Conservation (phyloP, 2,888 invertebrate genomes). For the Cryptophagus acutangulus region DNA sequence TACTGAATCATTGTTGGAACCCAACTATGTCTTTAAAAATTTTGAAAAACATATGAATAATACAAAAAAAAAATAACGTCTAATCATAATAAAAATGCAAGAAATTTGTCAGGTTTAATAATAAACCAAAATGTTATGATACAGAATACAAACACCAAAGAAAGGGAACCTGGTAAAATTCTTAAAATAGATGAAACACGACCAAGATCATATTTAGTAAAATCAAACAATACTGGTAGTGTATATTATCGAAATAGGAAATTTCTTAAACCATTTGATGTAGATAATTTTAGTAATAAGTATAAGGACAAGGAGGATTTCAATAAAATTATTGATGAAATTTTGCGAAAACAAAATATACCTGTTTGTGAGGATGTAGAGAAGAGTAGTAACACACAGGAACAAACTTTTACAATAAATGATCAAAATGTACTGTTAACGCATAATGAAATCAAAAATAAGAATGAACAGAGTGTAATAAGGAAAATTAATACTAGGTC, state of each 20-base stretch:
- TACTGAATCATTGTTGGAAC: no score
- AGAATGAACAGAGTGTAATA: no score
- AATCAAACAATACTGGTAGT: conserved; percentile 2
- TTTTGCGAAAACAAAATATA: no score
- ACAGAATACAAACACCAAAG: conserved; percentile 1
- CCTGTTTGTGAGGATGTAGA: no score
- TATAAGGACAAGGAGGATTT: no score
- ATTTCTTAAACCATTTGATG: conserved; percentile 5
- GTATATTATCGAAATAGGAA: conserved; percentile 7
- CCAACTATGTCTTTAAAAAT: no score
- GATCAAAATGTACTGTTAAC: no score
- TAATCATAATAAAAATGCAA: conserved; percentile 4
- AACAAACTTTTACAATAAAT: no score
- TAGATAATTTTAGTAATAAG: background rate
- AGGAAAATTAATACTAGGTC: no score
- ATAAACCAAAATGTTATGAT: conserved; percentile 6
- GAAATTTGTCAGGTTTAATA: conserved; percentile 5
- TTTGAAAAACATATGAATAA: background rate
- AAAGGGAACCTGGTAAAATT: conserved; percentile 1
- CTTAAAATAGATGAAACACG: conserved; percentile 6
- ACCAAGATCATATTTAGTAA: conserved; percentile 11
- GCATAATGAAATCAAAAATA: no score
- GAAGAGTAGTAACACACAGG: no score
- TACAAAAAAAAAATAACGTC: conserved; percentile 8
- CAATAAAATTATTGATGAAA: no score